A percentile compares a stretch with the other conserved stretches of the same genome.
Conservation (phyloP, 2,113 vertebrate species). For the Pleuronectes platessa region DNA sequence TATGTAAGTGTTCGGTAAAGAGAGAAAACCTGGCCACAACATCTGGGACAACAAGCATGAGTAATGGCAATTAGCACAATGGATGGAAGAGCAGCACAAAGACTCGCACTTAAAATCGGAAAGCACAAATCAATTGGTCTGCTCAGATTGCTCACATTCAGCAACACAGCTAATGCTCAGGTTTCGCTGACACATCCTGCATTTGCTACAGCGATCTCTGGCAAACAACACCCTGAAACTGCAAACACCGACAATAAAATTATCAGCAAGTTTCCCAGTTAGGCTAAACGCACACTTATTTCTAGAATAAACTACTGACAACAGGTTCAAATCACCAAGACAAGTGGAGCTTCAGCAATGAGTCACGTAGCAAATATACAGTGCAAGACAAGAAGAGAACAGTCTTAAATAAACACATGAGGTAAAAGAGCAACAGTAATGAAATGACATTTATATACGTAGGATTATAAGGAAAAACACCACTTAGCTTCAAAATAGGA, state of each 20-base stretch:
- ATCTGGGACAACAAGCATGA: slow-evolving; percentile 43
- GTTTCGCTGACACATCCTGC: slow-evolving; percentile 16
- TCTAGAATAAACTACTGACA: neutral
- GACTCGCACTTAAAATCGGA: slow-evolving; percentile 12
- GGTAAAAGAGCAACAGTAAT: too few relatives aligned
- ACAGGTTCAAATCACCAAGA: neutral
- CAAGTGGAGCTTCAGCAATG: neutral
- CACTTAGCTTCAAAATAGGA: too few relatives aligned
- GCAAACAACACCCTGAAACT: neutral
- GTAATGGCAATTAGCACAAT: slow-evolving; percentile 43
- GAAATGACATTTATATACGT: too few relatives aligned
- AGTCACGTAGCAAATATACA: neutral
- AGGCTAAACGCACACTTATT: neutral
- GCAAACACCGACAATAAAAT: slow-evolving; percentile 1
- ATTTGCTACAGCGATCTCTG: slow-evolving; percentile 1
- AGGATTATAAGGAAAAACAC: too few relatives aligned
- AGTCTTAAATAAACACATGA: neutral
- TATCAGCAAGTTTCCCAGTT: neutral
- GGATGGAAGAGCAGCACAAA: slow-evolving; percentile 23
- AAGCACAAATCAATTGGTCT: slow-evolving; percentile 35
- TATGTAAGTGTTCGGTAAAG: slow-evolving; percentile 13
- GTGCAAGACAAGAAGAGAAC: neutral
- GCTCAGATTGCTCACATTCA: slow-evolving; percentile 14
- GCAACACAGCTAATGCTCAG: neutral
- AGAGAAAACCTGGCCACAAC: slow-evolving; percentile 28